phyloP scores from a whole-genome alignment of 2,113 vertebrate species.

The Aspiorhynchus laticeps region DNA sequence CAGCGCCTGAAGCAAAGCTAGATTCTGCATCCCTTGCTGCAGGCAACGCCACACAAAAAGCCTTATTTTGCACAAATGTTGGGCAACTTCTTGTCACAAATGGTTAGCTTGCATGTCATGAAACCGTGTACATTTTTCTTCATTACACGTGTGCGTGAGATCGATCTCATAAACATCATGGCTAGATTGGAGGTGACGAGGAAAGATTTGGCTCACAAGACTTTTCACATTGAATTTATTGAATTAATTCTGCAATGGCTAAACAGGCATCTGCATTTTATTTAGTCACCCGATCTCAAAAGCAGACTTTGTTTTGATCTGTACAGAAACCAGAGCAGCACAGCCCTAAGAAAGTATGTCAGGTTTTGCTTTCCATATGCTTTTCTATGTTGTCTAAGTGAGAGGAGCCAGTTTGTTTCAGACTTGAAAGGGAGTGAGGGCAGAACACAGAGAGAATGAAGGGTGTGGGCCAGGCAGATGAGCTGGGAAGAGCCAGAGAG shows the following conservation, averaged over 20 bases:
- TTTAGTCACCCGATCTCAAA: slow-evolving; percentile 11
- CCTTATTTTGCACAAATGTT: background rate
- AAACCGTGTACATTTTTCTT: background rate
- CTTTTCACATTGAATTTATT: background rate
- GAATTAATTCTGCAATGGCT: slow-evolving; percentile 25
- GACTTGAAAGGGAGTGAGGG: slow-evolving; percentile 8
- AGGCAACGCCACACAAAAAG: background rate
- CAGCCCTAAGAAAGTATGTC: background rate
- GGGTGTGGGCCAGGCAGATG: slow-evolving; percentile 63
- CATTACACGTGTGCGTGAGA: background rate
- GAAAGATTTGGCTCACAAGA: background rate
- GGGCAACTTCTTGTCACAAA: slow-evolving; percentile 59
- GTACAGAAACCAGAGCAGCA: slow-evolving; percentile 27
- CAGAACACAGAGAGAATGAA: slow-evolving; percentile 30
- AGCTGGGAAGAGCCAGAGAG: slow-evolving; percentile 60
- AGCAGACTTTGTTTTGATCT: background rate
- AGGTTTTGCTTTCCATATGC: slow-evolving; percentile 15
- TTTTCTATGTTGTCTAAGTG: slow-evolving; percentile 3
- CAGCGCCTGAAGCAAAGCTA: slow-evolving; percentile 59
- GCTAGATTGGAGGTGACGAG: background rate
- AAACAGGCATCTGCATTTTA: slow-evolving; percentile 56
- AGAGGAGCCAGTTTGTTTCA: slow-evolving; percentile 7
- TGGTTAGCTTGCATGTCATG: slow-evolving; percentile 28
- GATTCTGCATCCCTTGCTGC: background rate
- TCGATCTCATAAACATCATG: background rate